A percentile compares a stretch with the other conserved stretches of the same genome.
Conservation (phyloP, 2,113 vertebrate species). For the Hydropotes inermis region DNA sequence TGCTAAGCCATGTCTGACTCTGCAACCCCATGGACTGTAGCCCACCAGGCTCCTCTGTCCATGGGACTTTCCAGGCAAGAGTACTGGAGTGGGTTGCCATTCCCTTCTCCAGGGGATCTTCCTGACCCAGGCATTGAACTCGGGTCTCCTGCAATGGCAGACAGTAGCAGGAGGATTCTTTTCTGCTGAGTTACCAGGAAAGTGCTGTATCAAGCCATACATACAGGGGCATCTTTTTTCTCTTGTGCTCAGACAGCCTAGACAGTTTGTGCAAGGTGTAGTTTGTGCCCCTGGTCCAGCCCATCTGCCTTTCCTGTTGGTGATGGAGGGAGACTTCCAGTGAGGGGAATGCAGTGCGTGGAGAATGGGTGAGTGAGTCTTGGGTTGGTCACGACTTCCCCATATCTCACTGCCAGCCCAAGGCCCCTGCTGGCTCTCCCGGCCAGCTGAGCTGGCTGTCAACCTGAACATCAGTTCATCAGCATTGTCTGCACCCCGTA, state of each 20-base stretch:
- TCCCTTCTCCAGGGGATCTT: neutral
- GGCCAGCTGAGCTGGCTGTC: neutral
- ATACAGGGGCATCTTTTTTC: neutral
- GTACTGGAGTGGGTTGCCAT: neutral
- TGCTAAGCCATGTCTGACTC: neutral
- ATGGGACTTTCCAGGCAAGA: neutral
- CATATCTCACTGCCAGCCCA: neutral
- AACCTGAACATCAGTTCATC: neutral
- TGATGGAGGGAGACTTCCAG: neutral
- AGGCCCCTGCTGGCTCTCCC: neutral
- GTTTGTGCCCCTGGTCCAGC: neutral
- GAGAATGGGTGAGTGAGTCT: neutral
- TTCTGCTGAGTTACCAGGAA: neutral
- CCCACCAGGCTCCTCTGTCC: neutral
- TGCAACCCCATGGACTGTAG: neutral
- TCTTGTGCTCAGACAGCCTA: too few relatives aligned
- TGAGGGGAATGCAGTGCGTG: neutral
- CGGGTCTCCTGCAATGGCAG: neutral
- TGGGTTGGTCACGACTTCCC: neutral
- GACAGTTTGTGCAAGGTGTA: neutral
- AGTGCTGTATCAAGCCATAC: accelerated
- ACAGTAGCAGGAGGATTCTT: neutral
- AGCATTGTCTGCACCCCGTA: neutral
- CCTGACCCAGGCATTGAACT: neutral
- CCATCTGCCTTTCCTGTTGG: neutral